phyloP scores from a whole-genome alignment of 2,888 invertebrate genomes.

The Metalampra italica region DNA sequence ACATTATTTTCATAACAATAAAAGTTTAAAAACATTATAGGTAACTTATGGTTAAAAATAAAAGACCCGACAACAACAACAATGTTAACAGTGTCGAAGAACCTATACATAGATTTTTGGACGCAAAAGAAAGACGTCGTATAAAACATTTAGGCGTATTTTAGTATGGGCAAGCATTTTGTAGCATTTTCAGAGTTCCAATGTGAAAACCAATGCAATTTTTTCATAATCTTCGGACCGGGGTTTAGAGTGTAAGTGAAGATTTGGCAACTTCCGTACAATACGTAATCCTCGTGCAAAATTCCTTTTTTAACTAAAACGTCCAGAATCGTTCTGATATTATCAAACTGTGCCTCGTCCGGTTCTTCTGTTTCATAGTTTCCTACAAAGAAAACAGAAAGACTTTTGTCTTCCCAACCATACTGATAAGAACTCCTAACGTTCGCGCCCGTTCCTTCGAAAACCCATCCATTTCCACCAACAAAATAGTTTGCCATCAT shows the following conservation, averaged over 20 bases:
- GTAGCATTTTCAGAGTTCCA: not conserved
- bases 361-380: conserved; percentile 9
- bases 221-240: not conserved
- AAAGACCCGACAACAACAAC: no score
- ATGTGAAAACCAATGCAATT: not conserved
- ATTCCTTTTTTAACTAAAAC: not conserved
- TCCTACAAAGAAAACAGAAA: conserved; percentile 15
- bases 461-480: conserved; percentile 12
- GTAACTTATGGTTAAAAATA: no score
- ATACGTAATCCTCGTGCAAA: not conserved
- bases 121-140: no score
- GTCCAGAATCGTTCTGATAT: not conserved
- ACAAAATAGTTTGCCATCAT: conserved; percentile 17
- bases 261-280: conserved; percentile 1
- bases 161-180: not conserved
- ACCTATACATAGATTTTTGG: no score
- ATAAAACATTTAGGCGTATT: no score
- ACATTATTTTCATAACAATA: no score
- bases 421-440: conserved; percentile 5
- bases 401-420: conserved; percentile 7
- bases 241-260: conserved; percentile 6
- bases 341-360: conserved; percentile 1
- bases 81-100: no score
- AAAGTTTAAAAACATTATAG: no score
- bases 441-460: conserved; percentile 17